Conservation (phyloP, 2,797 vertebrate genomes). For the Vultur gryphus region DNA sequence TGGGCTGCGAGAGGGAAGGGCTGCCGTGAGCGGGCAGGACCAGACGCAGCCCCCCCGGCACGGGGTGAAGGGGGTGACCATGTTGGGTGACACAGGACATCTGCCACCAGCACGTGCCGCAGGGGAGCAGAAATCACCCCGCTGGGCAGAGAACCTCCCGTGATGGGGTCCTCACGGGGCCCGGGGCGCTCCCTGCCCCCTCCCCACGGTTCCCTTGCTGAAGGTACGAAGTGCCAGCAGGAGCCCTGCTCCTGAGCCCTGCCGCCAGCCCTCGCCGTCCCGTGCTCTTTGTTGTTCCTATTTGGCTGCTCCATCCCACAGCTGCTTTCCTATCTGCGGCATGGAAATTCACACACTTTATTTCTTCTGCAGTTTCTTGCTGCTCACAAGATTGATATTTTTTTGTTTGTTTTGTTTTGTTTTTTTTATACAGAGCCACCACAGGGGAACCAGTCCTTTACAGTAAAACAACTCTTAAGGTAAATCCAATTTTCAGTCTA, state of each 20-base stretch:
- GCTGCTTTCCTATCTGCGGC: not conserved
- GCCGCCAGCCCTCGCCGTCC: fast-evolving
- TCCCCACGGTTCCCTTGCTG: fast-evolving
- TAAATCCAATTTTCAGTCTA: not conserved
- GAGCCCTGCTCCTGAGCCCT: not conserved
- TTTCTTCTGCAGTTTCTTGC: not conserved
- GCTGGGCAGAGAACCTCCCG: not conserved
- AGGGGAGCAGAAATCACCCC: not conserved
- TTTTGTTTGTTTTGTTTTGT: too few species aligned
- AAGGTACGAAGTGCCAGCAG: too few species aligned
- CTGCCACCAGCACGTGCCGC: not conserved
- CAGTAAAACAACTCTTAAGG: not conserved
- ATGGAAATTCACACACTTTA: not conserved
- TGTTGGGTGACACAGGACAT: not conserved
- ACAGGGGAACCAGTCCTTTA: not conserved
- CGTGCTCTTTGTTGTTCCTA: too few species aligned
- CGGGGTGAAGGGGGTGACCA: not conserved
- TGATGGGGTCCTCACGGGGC: not conserved
- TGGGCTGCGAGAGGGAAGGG: not conserved
- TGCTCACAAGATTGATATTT: not conserved
- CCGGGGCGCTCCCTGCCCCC: fast-evolving
- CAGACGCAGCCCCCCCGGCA: fast-evolving
- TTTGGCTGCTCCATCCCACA: not conserved
- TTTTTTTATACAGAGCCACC: not conserved
- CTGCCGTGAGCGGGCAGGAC: not conserved